Conservation (phyloP, 2,113 vertebrate species). For the Psilopsiagon aymara region DNA sequence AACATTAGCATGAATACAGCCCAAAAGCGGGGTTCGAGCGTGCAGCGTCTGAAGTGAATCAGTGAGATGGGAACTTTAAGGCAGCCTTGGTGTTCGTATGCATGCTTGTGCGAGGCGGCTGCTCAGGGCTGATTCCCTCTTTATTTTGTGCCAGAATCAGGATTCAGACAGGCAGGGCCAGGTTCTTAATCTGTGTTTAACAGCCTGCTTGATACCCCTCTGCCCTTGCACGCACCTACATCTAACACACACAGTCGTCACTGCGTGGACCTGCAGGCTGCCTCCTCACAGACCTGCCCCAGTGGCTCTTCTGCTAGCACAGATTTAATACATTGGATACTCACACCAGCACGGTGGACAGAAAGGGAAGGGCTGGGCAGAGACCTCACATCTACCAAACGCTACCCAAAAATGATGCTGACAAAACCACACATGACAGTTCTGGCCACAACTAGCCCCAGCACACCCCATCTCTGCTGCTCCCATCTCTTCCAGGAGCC, state of each 20-base stretch:
- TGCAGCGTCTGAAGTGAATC: constrained; percentile 51
- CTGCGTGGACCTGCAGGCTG: fast-evolving
- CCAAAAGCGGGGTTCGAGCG: constrained; percentile 61
- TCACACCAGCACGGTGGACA: fast-evolving
- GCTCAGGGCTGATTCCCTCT: neutral
- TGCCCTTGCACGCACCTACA: fast-evolving
- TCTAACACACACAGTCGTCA: fast-evolving
- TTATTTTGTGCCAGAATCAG: neutral
- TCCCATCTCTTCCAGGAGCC: fast-evolving
- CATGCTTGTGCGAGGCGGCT: neutral
- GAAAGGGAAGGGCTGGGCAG: neutral
- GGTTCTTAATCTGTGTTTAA: neutral
- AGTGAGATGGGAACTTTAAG: constrained; percentile 61
- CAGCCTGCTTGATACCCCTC: neutral
- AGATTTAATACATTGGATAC: neutral
- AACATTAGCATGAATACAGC: constrained; percentile 76
- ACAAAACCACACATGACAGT: fast-evolving
- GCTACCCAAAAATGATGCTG: neutral
- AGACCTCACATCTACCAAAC: neutral
- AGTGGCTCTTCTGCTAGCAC: neutral
- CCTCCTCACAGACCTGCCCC: neutral
- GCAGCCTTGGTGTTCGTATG: neutral
- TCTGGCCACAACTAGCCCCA: fast-evolving
- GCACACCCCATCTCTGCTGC: neutral
- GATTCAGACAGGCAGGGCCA: neutral